Evolutionary conservation across 2,888 invertebrate species (phyloP), one percentile per base, ranked within the genome.

Genomic region (Stictocephala bisonia): DNA sequence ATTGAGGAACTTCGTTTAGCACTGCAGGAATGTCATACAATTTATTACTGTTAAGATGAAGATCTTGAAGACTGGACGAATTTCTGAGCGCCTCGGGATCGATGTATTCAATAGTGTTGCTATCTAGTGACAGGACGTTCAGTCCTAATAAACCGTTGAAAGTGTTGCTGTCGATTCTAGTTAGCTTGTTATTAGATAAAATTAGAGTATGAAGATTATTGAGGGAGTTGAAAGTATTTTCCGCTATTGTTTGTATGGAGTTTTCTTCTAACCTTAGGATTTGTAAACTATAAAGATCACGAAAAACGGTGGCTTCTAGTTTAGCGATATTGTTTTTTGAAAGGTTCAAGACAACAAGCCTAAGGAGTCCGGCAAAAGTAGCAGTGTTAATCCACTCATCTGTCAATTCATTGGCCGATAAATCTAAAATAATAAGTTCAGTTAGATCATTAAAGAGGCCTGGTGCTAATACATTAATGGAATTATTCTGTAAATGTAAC

Each of bases 301-400:
- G 87, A 80, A 94, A 93, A 75, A 93, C 88, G 11, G 90, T 89
- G 66, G 90, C 88, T 84, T 93, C 93, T 80, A 94, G 85, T 83
- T 91, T 90, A 11, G 88, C 88, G 75, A 95, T 90, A 79, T 90
- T 86, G 83, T 95, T 95, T 82, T 89, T 88, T 56, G 93, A 92
- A 77, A 94, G 86, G 82, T 93, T 93, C 74, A 95, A 85, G 77
- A 92, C 91, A 26, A 93, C 90, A 13, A 95, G 86, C 74, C 93
- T 87, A 79, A 92, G 89, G 44, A 94, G 85, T 79, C 93, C 93
- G 58, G 90, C 87, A 83, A 94, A 94, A 11, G 93, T 93, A 1
- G 90, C 91, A 22, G 93, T 89, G 82, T 92, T 93, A 76, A 93
- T 91, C 93, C 93, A 93, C 82, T 93, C 93, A 58, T 92, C 90